Evolutionary conservation across 2,888 invertebrate genomes (phyloP).

Genomic region (Ochropleura plecta): DNA sequence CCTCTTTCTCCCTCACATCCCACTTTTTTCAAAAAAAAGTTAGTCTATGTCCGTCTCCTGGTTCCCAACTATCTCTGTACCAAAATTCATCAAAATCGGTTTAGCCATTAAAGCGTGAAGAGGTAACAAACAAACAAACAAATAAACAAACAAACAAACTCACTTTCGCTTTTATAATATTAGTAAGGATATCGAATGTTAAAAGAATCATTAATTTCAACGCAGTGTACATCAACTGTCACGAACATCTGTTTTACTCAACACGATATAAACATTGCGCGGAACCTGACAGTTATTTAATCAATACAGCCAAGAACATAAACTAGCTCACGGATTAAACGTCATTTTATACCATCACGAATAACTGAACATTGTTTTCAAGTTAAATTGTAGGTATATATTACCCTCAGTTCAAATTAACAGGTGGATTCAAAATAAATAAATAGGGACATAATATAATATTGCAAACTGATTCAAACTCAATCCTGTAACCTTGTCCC

Average conservation of each 20-base stretch:
- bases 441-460: slow-evolving; percentile 41
- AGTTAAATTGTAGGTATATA: slow-evolving; percentile 11
- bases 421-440: slow-evolving; percentile 41
- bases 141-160: too few species aligned
- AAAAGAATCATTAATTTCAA: slow-evolving; percentile 25
- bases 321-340: not conserved
- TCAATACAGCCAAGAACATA: slow-evolving; percentile 37
- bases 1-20: too few species aligned
- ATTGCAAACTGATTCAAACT: slow-evolving; percentile 72
- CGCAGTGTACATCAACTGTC: slow-evolving; percentile 31
- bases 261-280: slow-evolving; percentile 35
- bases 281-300: slow-evolving; percentile 43
- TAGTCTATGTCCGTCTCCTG: too few species aligned
- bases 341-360: not conserved
- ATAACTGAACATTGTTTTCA: not conserved
- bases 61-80: too few species aligned
- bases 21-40: too few species aligned
- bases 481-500: slow-evolving; percentile 85
- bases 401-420: slow-evolving; percentile 29
- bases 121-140: too few species aligned
- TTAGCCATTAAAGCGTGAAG: too few species aligned
- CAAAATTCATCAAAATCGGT: too few species aligned
- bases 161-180: too few species aligned
- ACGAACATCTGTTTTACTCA: slow-evolving; percentile 46
- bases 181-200: slow-evolving; percentile 5